phyloP scores from a whole-genome alignment of 2,113 vertebrate species.

The Tupaia chinensis region DNA sequence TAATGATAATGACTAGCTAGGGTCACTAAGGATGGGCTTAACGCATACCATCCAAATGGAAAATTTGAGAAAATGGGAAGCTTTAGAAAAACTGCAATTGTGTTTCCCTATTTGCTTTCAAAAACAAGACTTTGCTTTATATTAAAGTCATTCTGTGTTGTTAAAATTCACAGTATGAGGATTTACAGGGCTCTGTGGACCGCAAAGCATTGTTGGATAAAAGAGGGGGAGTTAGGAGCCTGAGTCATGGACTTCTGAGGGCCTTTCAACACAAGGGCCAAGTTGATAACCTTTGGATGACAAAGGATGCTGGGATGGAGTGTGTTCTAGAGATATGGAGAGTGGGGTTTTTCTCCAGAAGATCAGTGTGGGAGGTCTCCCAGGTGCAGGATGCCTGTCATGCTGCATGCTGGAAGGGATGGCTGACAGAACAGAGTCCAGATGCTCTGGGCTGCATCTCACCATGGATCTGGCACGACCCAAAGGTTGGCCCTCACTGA shows the following conservation, averaged over 20 bases:
- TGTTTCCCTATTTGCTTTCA: conserved; percentile 51
- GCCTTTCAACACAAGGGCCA: not conserved
- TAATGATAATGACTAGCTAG: conserved; percentile 76
- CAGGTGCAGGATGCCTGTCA: not conserved
- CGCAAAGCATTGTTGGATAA: not conserved
- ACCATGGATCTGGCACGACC: not conserved
- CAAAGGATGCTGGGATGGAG: not conserved
- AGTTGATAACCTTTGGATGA: not conserved
- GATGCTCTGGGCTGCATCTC: not conserved
- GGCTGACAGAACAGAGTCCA: not conserved
- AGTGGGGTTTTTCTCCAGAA: not conserved
- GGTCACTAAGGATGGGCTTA: conserved; percentile 69
- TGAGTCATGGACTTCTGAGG: not conserved
- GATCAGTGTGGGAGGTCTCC: not conserved
- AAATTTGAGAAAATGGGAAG: conserved; percentile 70
- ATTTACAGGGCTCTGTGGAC: conserved; percentile 4
- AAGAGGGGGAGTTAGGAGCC: not conserved
- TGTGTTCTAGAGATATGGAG: not conserved
- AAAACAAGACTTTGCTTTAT: conserved; percentile 54
- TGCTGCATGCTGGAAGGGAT: not conserved
- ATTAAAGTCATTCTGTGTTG: not conserved
- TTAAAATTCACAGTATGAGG: not conserved
- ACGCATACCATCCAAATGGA: conserved; percentile 67
- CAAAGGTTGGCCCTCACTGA: not conserved
- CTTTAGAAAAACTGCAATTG: conserved; percentile 60